phyloP scores from a whole-genome alignment of 1,140 invertebrate genomes.

The Whitmania pigra region DNA sequence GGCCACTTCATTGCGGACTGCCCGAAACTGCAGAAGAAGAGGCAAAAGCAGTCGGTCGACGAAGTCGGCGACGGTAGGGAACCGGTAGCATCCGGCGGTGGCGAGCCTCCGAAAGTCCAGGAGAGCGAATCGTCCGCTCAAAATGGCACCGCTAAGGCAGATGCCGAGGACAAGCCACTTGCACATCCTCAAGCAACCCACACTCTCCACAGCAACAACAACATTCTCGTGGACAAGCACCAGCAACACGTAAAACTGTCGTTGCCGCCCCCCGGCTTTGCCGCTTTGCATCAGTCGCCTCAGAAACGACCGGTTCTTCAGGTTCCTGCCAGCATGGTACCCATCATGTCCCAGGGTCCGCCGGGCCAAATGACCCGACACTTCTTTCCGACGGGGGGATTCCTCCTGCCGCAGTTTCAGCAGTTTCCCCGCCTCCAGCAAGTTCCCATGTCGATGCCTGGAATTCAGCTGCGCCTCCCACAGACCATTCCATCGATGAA shows the following conservation, averaged over 20 bases:
- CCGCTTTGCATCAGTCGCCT: no score
- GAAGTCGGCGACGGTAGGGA: neutral
- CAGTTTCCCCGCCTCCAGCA: neutral
- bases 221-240: neutral
- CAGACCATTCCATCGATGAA: neutral
- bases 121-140: neutral
- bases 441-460: neutral
- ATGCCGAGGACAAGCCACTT: neutral
- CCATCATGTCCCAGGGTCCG: neutral
- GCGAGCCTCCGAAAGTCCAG: neutral
- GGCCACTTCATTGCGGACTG: slow-evolving; percentile 52
- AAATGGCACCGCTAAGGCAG: neutral
- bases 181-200: neutral
- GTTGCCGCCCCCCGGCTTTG: no score
- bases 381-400: neutral
- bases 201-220: neutral
- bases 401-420: neutral
- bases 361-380: neutral
- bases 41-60: slow-evolving; percentile 30
- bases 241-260: no score
- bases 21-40: slow-evolving; percentile 28
- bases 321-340: no score
- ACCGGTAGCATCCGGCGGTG: neutral
- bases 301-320: no score
- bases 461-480: neutral